phyloP scores from a whole-genome alignment of 2,113 vertebrate genomes.

The Typhlomys cinereus region DNA sequence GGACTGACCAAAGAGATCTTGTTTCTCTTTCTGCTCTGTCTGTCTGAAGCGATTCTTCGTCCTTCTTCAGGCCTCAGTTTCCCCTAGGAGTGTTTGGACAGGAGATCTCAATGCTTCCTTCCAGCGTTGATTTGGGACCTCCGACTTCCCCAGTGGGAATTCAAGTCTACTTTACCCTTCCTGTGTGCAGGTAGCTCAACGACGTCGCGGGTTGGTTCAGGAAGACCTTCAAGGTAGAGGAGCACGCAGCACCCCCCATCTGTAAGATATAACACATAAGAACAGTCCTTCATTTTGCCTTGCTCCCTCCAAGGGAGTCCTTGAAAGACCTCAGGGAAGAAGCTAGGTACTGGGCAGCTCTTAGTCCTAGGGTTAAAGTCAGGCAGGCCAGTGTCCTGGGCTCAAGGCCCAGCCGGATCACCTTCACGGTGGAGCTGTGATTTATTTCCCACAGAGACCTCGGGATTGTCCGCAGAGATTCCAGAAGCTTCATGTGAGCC shows the following conservation, averaged over 20 bases:
- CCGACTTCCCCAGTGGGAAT: not conserved
- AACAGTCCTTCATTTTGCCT: not conserved
- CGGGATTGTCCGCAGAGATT: conserved; percentile 83
- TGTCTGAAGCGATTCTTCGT: not conserved
- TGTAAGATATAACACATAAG: not conserved
- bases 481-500: conserved; percentile 84
- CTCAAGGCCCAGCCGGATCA: conserved; percentile 70
- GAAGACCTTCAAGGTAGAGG: not conserved
- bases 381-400: conserved; percentile 74
- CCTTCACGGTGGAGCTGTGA: conserved; percentile 77
- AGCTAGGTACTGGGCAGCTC: conserved; percentile 68
- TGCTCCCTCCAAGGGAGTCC: not conserved
- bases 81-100: not conserved
- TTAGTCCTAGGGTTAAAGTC: conserved; percentile 64
- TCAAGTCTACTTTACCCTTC: rapidly evolving
- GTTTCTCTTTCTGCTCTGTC: not conserved
- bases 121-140: not conserved
- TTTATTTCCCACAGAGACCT: conserved; percentile 84
- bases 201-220: not conserved
- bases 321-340: not conserved
- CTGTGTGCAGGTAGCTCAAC: not conserved
- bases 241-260: not conserved
- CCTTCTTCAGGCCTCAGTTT: not conserved
- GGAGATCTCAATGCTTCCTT: not conserved
- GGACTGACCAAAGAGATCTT: not conserved